Evolutionary conservation across 2,797 vertebrate genomes (phyloP).

Genomic region (Epinephelus awoara): DNA sequence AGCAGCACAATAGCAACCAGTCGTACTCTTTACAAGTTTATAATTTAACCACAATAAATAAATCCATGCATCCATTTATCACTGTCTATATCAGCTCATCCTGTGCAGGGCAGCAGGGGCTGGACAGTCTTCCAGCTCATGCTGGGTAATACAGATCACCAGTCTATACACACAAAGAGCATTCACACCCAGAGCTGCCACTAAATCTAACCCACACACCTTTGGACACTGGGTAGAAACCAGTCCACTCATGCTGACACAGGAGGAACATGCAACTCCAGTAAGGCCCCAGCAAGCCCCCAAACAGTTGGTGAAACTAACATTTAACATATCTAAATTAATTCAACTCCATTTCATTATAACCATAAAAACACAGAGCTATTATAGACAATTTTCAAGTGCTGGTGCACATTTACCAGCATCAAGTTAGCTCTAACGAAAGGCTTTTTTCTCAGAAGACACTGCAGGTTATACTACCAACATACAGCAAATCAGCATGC

Average conservation of each 20-base stretch:
- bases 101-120: neutral
- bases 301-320: neutral
- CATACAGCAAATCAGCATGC: too few species aligned
- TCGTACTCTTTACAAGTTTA: neutral
- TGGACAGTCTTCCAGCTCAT: neutral
- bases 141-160: neutral
- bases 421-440: neutral
- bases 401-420: neutral
- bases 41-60: neutral
- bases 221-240: neutral
- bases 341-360: neutral
- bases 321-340: neutral
- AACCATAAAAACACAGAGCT: neutral
- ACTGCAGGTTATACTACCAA: too few species aligned
- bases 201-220: too few species aligned
- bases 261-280: neutral
- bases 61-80: neutral
- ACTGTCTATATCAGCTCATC: neutral
- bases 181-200: neutral
- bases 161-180: neutral
- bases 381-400: neutral
- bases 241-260: neutral
- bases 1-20: neutral
- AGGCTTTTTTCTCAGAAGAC: neutral
- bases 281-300: neutral